Base-by-base conservation (phyloP, 1,140 invertebrate genomes). In the Dendroctonus valens region DNA sequence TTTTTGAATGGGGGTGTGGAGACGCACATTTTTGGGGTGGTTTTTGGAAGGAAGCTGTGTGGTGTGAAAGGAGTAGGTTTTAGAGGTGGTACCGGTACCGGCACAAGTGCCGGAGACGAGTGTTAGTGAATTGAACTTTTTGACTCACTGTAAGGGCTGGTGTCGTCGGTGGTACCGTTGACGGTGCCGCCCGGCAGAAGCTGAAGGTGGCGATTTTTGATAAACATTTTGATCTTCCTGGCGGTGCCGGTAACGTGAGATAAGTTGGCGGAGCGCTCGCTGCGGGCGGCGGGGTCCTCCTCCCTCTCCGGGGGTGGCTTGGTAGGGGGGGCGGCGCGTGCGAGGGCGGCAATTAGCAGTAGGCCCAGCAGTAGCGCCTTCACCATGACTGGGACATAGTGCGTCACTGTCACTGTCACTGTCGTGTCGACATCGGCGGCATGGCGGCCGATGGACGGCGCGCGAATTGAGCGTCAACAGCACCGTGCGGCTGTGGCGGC, bases 121-220 rank as follows among this genome's bases (percentile, higher is more conserved):
- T 26, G 26, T 26, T 26, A 26, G 26, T 26, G 26, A 26, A 26
- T 26, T 26, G 26, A 46, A 46, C 5, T 46, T 46, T 46, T 12
- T 46, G 77, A 91, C 90, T 91, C 78, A 92, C 90, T 91, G 83
- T 90, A 90, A 79, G 88, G 85, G 77, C 88, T 90, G 72, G 81
- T 83, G 77, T 87, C 86, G 75, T 91, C 85, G 73, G 82, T 83
- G 74, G 89, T 90, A 59, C 89, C 89, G 79, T 90, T 90, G 76
- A 92, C 89, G 67, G 86, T 88, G 73, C 89, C 90, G 79, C 91
- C 89, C 50, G 88, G 87, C 77, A 90, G 75, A 59, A 92, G 82
- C 79, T 91, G 90, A 67, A 92, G 82, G 76, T 89, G 86, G 65
- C 85, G 83, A 80, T 91, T 90, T 78, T 89, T 91, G 76, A 92